Evolutionary conservation across 2,888 invertebrate species (phyloP).

Genomic region (Drepanosiphum platanoidis): DNA sequence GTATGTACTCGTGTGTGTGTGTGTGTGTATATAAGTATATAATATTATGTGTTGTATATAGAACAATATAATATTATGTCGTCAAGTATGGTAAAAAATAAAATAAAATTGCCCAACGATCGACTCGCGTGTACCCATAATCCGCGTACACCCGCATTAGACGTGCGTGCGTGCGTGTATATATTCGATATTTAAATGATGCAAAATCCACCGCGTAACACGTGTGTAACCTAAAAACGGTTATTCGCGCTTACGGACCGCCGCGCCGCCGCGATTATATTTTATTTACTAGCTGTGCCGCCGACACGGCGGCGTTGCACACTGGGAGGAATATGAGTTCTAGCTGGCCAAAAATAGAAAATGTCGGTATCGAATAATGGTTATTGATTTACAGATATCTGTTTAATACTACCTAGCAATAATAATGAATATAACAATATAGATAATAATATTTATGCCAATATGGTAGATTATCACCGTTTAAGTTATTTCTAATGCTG

Average conservation of each 20-base stretch:
- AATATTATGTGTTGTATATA: too few species aligned
- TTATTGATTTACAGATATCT: too few species aligned
- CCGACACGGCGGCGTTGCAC: too few species aligned
- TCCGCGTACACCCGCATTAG: constrained; percentile 4
- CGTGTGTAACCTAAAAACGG: constrained; percentile 55
- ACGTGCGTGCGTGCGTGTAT: neutral
- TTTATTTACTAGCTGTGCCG: too few species aligned
- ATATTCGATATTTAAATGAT: neutral
- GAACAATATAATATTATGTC: neutral
- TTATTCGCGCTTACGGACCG: neutral
- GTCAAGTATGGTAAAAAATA: neutral
- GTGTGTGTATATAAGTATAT: neutral
- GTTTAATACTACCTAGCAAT: too few species aligned
- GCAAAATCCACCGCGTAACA: constrained; percentile 42
- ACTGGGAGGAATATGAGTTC: too few species aligned
- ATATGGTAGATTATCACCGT: too few species aligned
- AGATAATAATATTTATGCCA: too few species aligned
- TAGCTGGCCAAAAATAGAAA: too few species aligned
- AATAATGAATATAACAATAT: too few species aligned
- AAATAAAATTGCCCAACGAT: constrained; percentile 26
- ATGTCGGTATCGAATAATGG: too few species aligned
- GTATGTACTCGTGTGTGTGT: neutral
- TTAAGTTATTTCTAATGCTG: too few species aligned
- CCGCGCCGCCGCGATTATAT: neutral
- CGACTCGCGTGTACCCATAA: neutral